phyloP scores from a whole-genome alignment of 1,140 invertebrate species.

The Theocolax elegans region DNA sequence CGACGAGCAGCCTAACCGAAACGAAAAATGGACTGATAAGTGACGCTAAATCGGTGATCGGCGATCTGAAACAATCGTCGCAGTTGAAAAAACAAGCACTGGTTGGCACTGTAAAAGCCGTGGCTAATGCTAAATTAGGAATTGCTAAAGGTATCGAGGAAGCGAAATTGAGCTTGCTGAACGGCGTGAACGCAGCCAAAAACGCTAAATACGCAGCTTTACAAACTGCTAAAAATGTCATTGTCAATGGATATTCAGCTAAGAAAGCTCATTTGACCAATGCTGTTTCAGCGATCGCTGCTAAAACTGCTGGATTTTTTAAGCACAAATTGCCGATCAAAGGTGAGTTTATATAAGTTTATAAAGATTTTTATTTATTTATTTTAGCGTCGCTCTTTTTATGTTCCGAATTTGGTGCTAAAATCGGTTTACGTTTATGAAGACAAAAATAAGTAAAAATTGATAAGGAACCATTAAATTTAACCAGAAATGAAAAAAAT shows the following conservation, averaged over 20 bases:
- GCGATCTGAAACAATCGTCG: background rate
- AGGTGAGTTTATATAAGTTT: constrained; percentile 15
- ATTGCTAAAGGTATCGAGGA: background rate
- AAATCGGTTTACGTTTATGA: too few relatives aligned
- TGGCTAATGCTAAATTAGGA: background rate
- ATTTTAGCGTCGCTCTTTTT: too few relatives aligned
- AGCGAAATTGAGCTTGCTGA: background rate
- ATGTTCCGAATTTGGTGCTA: too few relatives aligned
- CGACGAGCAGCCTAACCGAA: background rate
- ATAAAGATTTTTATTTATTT: too few relatives aligned
- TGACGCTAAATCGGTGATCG: background rate
- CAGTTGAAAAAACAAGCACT: background rate
- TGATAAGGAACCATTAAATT: too few relatives aligned
- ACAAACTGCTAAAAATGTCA: background rate
- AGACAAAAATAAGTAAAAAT: too few relatives aligned
- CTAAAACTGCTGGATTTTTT: background rate
- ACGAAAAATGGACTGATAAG: background rate
- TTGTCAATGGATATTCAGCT: background rate
- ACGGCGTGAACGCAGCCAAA: background rate
- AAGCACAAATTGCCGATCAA: constrained; percentile 9
- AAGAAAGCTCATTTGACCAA: background rate
- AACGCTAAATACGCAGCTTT: background rate
- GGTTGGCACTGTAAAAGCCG: background rate
- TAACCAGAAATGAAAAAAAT: too few relatives aligned
- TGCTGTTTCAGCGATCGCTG: background rate